Evolutionary conservation across 2,797 vertebrate species (phyloP).

Genomic region (Erethizon dorsatum): DNA sequence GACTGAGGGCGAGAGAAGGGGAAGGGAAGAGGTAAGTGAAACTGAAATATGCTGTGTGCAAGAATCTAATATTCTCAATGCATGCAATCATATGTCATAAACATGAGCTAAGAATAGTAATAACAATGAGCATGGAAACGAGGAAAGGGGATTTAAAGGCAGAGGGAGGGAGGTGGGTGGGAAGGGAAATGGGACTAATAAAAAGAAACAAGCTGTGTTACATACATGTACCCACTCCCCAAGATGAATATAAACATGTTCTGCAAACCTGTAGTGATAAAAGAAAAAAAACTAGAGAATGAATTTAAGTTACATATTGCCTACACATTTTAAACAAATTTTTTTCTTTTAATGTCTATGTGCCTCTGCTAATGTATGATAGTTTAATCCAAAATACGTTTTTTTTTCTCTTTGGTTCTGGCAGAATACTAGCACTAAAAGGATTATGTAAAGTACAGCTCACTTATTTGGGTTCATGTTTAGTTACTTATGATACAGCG

Average conservation of each 20-base stretch:
- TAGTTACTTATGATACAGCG: background rate
- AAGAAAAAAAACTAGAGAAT: background rate
- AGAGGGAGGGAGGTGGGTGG: background rate
- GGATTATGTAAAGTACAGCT: background rate
- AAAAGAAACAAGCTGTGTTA: background rate
- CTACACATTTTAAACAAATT: background rate
- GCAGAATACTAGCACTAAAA: background rate
- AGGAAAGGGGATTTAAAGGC: background rate
- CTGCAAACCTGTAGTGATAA: background rate
- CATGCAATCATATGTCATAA: background rate
- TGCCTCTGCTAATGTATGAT: background rate
- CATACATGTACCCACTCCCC: background rate
- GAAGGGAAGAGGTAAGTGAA: background rate
- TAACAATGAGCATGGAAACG: background rate
- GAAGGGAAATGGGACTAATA: no score
- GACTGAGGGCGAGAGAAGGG: background rate
- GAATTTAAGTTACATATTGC: background rate
- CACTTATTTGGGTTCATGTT: slow-evolving; percentile 53
- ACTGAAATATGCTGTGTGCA: background rate
- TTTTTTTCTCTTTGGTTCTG: slow-evolving; percentile 14
- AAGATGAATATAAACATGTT: background rate
- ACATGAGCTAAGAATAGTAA: background rate
- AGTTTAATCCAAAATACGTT: background rate
- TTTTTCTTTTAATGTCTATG: background rate
- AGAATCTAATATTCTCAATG: background rate